Base-by-base conservation (phyloP, 2,888 invertebrate genomes). In the Cistogaster globosa region DNA sequence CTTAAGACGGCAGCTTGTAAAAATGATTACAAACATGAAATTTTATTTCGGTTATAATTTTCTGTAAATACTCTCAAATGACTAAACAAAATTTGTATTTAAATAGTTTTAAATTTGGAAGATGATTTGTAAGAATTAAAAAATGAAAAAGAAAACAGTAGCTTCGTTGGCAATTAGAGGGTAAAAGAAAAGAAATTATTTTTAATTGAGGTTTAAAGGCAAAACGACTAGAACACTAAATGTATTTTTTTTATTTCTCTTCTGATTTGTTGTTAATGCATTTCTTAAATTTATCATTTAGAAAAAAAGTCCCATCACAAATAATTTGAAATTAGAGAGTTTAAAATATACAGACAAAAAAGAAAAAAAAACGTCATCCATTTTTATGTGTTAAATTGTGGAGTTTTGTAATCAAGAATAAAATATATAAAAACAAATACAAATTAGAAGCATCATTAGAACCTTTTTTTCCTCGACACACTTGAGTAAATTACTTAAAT, bases 391-490 rank as follows among this genome's bases (percentile, higher is more conserved):
- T 58, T 51, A 51, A 63, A 63, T 55, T 63, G 63, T 42, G 32
- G 51, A 53, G 42, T 81, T 68, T 62, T 55, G 60, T 68, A 68
- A 60, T 62, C 63, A 45, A 68, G 62, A 68, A 71, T 55, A 71
- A 76, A 65, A 63, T 60, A 53, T 62, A 63, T 76, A 69, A 69
- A 82, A 82, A 82, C 76, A 82, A 77, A 84, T 62, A 80, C 80
- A 84, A 84, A 84, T 84, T 84, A 84, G 84, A 82, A 82, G 82
- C 85, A 82, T 85, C 85, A 85, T 85, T 85, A 85, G 85, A 85
- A 85, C 85, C 85, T 85, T 85, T 85, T 80, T 55, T 36, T 20
- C 57, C 12, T 48, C 81, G 69, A 69, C 69, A 85, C 85, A 85
- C 78, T 85, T 82, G 85, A 78, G 75, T 85, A 85, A 85, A 85